Conservation (phyloP, 2,888 invertebrate species). For the Volucella zonaria region DNA sequence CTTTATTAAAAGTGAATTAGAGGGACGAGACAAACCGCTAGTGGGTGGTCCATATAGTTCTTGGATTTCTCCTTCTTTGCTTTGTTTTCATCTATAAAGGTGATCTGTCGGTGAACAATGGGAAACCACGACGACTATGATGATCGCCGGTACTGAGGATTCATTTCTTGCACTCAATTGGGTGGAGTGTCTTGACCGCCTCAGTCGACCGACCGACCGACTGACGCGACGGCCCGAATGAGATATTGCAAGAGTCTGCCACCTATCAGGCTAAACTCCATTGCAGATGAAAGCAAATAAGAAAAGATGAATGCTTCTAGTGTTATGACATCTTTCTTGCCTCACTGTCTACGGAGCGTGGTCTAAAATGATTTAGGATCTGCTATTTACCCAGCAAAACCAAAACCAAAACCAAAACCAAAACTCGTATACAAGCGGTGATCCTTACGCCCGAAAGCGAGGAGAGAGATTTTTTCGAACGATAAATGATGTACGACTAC, state of each 20-base stretch:
- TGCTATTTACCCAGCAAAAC: constrained; percentile 42
- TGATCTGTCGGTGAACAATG: constrained; percentile 71
- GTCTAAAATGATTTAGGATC: constrained; percentile 23
- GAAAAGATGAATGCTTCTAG: constrained; percentile 63
- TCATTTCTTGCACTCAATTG: constrained; percentile 45
- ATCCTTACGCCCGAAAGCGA: constrained; percentile 26
- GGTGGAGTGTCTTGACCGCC: constrained; percentile 60
- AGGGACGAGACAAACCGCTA: constrained; percentile 55
- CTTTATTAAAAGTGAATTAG: constrained; percentile 74
- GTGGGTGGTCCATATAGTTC: constrained; percentile 72
- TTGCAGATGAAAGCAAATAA: constrained; percentile 57
- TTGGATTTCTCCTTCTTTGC: constrained; percentile 52
- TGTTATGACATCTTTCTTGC: constrained; percentile 72
- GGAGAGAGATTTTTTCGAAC: constrained; percentile 26
- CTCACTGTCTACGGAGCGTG: constrained; percentile 43
- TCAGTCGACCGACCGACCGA: constrained; percentile 8
- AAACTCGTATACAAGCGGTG: constrained; percentile 32
- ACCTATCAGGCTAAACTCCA: constrained; percentile 59
- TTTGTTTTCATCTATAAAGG: constrained; percentile 67
- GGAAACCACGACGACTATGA: constrained; percentile 36
- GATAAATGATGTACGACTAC: constrained; percentile 35
- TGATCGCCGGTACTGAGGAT: constrained; percentile 36
- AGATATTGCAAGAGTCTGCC: constrained; percentile 66
- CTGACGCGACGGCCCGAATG: constrained; percentile 55
- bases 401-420: neutral